Percentiles rank a stretch among this genome's conserved stretches.
Evolutionary conservation across 2,888 invertebrate species (phyloP).

Genomic region (Drosophila parthenogenetica): DNA sequence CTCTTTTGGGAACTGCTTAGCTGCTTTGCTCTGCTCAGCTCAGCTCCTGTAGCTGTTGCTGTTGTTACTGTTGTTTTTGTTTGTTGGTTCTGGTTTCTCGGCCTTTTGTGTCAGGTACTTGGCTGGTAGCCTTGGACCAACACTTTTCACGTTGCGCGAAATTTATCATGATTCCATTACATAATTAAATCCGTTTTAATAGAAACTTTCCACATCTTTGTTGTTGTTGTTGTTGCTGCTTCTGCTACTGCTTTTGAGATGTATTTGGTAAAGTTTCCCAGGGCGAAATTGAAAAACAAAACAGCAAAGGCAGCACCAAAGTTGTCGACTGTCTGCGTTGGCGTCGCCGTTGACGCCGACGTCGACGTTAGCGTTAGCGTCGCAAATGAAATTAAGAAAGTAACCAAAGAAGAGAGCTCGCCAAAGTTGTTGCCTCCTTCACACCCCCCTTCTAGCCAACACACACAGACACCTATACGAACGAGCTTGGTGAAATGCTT

Average conservation of each 20-base stretch:
- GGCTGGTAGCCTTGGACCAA: conserved; percentile 60
- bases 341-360: conserved; percentile 21
- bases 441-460: not conserved
- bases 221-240: conserved; percentile 40
- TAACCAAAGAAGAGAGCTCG: conserved; percentile 70
- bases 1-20: conserved; percentile 22
- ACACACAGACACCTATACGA: conserved; percentile 37
- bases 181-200: conserved; percentile 84
- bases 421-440: conserved; percentile 47
- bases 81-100: conserved; percentile 48
- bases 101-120: conserved; percentile 64
- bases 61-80: conserved; percentile 26
- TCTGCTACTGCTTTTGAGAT: conserved; percentile 65
- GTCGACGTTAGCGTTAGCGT: conserved; percentile 27
- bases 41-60: conserved; percentile 1
- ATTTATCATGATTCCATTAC: conserved; percentile 83
- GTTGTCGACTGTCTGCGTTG: conserved; percentile 42
- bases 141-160: conserved; percentile 80
- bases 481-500: conserved; percentile 55
- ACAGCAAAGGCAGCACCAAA: conserved; percentile 57
- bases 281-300: conserved; percentile 77
- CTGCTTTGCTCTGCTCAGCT: conserved; percentile 9
- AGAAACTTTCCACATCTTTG: conserved; percentile 76
- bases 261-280: conserved; percentile 76
- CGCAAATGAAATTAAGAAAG: conserved; percentile 80